Conservation (phyloP, 2,888 invertebrate genomes). For the Lottia gigantea region DNA sequence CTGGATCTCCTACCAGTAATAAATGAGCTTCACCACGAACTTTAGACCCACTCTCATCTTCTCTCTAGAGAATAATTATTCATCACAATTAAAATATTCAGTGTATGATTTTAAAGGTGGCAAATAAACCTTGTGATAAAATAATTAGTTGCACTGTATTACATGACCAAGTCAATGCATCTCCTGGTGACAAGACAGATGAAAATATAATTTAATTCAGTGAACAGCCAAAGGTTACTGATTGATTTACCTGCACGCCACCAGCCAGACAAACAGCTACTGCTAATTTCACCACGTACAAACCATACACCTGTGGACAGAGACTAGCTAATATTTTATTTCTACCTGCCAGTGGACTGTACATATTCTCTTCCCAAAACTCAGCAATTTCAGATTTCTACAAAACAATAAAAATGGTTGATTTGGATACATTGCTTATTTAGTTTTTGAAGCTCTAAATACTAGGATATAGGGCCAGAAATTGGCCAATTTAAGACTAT, state of each 20-base stretch:
- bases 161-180: too few relatives aligned
- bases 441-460: too few relatives aligned
- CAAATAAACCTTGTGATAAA: too few relatives aligned
- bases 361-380: constrained; percentile 79
- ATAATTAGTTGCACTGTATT: too few relatives aligned
- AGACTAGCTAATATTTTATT: constrained; percentile 83
- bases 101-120: too few relatives aligned
- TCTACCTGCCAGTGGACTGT: constrained; percentile 78
- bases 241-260: constrained; percentile 68
- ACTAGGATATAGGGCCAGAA: too few relatives aligned
- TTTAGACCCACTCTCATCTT: constrained; percentile 71
- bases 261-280: constrained; percentile 75
- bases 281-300: constrained; percentile 88
- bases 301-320: constrained; percentile 88
- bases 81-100: too few relatives aligned
- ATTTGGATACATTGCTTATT: too few relatives aligned
- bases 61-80: constrained; percentile 49
- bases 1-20: constrained; percentile 84
- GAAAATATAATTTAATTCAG: too few relatives aligned
- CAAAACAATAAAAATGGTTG: constrained; percentile 25
- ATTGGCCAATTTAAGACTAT: too few relatives aligned
- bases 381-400: constrained; percentile 77
- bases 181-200: too few relatives aligned
- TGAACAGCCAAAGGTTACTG: too few relatives aligned
- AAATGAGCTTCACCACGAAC: constrained; percentile 86